A percentile compares a stretch with the other conserved stretches of the same genome.
Evolutionary conservation across 2,113 vertebrate species (phyloP).

Genomic region (Alouatta palliata): DNA sequence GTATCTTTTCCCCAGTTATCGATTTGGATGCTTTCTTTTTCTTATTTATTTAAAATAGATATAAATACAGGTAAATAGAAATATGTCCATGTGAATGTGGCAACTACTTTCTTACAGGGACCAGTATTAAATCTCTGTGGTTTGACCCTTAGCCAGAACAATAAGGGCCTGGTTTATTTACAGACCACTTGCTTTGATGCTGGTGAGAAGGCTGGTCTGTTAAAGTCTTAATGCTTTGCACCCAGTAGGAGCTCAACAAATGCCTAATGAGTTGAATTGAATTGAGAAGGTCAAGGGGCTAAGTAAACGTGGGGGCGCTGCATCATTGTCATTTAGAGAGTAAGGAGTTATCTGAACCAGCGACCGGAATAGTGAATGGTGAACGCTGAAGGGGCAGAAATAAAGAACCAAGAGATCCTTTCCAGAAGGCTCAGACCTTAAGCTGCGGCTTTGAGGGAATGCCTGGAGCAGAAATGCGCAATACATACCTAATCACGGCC

Average conservation of each 20-base stretch:
- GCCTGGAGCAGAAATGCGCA: not conserved
- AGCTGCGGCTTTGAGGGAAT: not conserved
- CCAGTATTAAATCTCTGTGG: slow-evolving; percentile 9
- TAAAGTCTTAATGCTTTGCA: not conserved
- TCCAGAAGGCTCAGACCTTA: not conserved
- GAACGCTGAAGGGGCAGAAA: slow-evolving; percentile 3
- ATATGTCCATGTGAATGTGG: not conserved
- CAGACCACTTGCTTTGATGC: not conserved
- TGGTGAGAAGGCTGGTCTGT: not conserved
- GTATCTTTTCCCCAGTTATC: not conserved
- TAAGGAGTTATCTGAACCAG: not conserved
- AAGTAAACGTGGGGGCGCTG: not conserved
- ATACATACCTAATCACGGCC: not conserved
- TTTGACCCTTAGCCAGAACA: not conserved
- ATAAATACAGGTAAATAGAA: not conserved
- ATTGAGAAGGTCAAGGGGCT: not conserved
- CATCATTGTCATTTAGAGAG: not conserved
- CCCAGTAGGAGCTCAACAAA: not conserved
- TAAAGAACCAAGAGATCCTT: not conserved
- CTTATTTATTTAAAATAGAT: slow-evolving; percentile 5
- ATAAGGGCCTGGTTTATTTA: not conserved
- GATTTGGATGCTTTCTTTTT: not conserved
- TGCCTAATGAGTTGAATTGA: not conserved
- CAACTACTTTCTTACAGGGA: not conserved
- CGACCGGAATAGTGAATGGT: not conserved